These are phyloP conservation scores for Phocoena phocoena DNA, from an alignment of 2,113 vertebrate species.

Conservation along the genomic window DNA sequence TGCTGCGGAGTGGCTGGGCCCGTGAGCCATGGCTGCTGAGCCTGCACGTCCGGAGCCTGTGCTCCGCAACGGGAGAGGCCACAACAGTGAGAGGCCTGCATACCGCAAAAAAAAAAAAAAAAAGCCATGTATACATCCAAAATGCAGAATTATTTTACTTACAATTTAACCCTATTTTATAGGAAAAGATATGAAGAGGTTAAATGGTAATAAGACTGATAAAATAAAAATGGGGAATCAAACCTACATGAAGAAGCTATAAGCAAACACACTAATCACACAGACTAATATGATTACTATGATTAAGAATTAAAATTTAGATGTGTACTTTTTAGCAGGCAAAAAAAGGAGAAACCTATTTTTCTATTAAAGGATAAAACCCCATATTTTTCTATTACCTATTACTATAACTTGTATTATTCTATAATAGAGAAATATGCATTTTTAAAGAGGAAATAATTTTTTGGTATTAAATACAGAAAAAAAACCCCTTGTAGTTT, in stretches of 20 bases:
- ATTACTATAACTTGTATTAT: not conserved
- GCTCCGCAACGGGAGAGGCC: too few relatives aligned
- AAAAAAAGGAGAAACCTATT: not conserved
- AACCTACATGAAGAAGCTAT: constrained; percentile 13
- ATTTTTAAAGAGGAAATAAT: not conserved
- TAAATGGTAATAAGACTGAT: not conserved
- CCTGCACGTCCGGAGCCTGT: too few relatives aligned
- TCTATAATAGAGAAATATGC: not conserved
- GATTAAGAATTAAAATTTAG: constrained; percentile 5
- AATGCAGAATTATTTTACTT: constrained; percentile 27
- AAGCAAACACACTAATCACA: not conserved
- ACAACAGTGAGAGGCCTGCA: too few relatives aligned
- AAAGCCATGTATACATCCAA: not conserved
- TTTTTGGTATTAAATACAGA: not conserved
- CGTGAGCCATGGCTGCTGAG: too few relatives aligned
- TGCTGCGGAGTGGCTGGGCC: too few relatives aligned
- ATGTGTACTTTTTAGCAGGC: not conserved
- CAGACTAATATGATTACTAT: not conserved
- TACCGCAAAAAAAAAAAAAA: too few relatives aligned
- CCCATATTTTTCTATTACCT: not conserved
- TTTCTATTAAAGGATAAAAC: constrained; percentile 33
- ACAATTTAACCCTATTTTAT: not conserved
- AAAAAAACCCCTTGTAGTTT: not conserved
- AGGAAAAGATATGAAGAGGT: not conserved
- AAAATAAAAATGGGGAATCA: constrained; percentile 38